phyloP scores from a whole-genome alignment of 2,113 vertebrate species.

The Brachyhypopomus occidentalis region DNA sequence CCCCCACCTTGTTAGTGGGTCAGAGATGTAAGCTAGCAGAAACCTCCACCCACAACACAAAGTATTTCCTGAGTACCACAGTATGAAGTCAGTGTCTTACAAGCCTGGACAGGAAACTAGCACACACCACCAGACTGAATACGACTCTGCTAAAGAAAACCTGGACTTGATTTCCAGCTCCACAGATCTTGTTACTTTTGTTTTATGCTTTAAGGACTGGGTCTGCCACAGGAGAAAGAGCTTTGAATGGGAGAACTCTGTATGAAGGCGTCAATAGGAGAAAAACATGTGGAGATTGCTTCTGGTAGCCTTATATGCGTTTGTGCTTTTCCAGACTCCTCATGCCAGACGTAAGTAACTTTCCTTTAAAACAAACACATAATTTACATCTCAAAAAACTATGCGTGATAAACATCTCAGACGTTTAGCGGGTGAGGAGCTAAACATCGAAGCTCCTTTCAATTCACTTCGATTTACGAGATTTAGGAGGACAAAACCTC shows the following conservation, averaged over 20 bases:
- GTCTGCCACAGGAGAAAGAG: background rate
- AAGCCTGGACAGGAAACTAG: slow-evolving; percentile 44
- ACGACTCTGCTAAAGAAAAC: background rate
- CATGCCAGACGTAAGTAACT: slow-evolving; percentile 64
- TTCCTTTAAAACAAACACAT: background rate
- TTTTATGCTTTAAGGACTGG: background rate
- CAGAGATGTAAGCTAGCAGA: background rate
- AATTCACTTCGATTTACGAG: no score
- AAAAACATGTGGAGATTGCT: slow-evolving; percentile 38
- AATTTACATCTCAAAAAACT: no score
- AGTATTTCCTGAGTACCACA: slow-evolving; percentile 28
- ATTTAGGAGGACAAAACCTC: no score
- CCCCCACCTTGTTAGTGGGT: background rate
- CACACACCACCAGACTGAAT: background rate
- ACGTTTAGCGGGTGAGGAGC: no score
- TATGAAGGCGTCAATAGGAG: background rate
- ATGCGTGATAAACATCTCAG: no score
- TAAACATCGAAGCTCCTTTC: no score
- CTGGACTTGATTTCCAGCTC: background rate
- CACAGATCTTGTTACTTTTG: background rate
- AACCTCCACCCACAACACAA: slow-evolving; percentile 23
- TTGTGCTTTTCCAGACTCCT: slow-evolving; percentile 57
- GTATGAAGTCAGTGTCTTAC: slow-evolving; percentile 6
- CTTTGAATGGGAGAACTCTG: background rate
- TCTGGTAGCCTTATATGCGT: slow-evolving; percentile 46